Conservation (phyloP, 2,113 vertebrate genomes). For the Athene noctua region DNA sequence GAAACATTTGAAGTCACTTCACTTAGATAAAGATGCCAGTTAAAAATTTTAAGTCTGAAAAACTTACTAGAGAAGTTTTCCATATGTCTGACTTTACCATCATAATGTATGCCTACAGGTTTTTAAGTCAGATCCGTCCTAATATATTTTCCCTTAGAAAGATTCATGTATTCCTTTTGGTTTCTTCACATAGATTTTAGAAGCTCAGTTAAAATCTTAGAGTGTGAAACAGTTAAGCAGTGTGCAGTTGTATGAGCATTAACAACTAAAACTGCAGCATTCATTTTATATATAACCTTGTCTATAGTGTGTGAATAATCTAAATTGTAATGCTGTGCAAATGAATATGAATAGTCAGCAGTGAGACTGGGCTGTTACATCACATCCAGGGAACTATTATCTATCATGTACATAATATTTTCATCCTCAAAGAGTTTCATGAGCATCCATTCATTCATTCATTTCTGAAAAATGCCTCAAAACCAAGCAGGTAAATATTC, state of each 20-base stretch:
- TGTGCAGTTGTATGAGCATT: background rate
- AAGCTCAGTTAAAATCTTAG: background rate
- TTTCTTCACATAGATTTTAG: background rate
- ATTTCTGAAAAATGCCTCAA: background rate
- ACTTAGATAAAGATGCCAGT: background rate
- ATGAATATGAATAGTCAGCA: background rate
- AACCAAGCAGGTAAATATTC: conserved; percentile 1
- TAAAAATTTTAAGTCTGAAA: background rate
- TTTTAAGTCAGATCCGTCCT: background rate
- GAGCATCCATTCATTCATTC: background rate
- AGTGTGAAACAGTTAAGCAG: background rate
- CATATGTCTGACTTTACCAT: background rate
- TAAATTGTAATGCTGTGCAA: background rate
- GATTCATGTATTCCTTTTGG: background rate
- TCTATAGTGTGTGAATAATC: background rate
- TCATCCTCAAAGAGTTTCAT: conserved; percentile 9
- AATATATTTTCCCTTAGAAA: background rate
- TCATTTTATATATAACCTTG: background rate
- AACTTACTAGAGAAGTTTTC: background rate
- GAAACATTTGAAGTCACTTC: background rate
- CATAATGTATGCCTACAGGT: background rate
- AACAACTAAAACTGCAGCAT: background rate
- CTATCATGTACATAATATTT: conserved; percentile 2
- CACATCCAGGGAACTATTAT: background rate
- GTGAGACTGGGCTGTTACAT: background rate